Evolutionary conservation across 2,113 vertebrate genomes (phyloP), one percentile per base, ranked within the genome.

Genomic region (Prionailurus viverrinus): DNA sequence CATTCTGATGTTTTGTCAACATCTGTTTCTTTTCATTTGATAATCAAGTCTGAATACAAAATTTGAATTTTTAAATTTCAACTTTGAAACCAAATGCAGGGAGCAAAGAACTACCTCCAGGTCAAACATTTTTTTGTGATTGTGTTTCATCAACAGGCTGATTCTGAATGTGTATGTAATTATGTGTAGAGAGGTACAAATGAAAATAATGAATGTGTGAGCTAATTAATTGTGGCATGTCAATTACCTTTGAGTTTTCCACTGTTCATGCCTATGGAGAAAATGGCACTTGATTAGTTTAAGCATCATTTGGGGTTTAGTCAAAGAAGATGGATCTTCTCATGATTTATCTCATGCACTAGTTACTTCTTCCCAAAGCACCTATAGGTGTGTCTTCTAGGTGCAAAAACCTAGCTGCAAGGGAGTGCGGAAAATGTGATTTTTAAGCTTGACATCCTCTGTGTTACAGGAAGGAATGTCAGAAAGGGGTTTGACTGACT

Each of bases 11-110:
- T 83, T 13, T 69, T 92, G 19, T 19, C 45, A 96, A 69, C 29
- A 23, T 66, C 80, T 65, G 4, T 53, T 69, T 51, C n/a, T 33
- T 84, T 92, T 69, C 87, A 7, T 0, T 23, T 80, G 58, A 69
- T 65, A 87, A 76, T 66, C n/a, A 92, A 74, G 19, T 82, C 6
- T 83, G 18, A 9, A 87, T 65, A 36, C 55, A 93, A 78, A 93
- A 51, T 6, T 55, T 90, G 58, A 19, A 76, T 48, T 91, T 96
- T n/a, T 58, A 96, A 96, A 92, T 78, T 58, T 91, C 36, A 76
- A 23, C 1, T 78, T 94, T 91, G 73, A 89, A 96, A 23, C 3
- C 4, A 36, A 51, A 74, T 95, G 5, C 2, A 86, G 4, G 4
- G 13, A 79, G 58, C 82, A 74, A 89, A n/a, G 2, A 39, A 27